Evolutionary conservation across 2,888 invertebrate species (phyloP), one percentile per base, ranked within the genome.

Genomic region (Phyllotreta cruciferae): DNA sequence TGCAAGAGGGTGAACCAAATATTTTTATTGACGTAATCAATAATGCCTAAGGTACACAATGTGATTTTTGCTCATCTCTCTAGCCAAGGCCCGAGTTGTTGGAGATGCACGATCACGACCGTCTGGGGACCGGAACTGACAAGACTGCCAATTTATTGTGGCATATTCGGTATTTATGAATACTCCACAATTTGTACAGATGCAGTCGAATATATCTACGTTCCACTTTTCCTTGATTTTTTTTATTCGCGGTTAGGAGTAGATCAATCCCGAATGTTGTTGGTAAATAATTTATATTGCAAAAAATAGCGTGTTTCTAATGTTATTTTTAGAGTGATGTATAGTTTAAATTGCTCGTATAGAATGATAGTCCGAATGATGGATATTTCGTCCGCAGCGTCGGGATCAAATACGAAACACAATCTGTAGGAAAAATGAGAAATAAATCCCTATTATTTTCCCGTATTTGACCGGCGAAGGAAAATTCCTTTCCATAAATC

Each of bases 81-180:
- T 39, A 56, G 64, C 63, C 60, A 42, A 56, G 52, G 44, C 56
- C 61, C 66, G 65, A 72, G 70, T 75, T 65, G 71, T 75, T 74
- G 72, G 72, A 73, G 71, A 79, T 78, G 78, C 79, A 79, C 73
- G 75, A 74, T 78, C 77, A 80, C 79, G 78, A 77, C 75, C 76
- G 73, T 73, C 79, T 71, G 71, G 80, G 80, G 79, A 79, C 73
- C 75, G 69, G 45, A 66, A 66, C 76, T 77, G 76, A 78, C 79
- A 78, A 74, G 75, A 77, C 76, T 75, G 73, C 75, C 76, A 79
- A 80, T 80, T 80, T 80, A 80, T 80, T 75, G 76, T 73, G 74
- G 75, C 78, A 78, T 78, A 72, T 75, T 64, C 72, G 74, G 74
- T 79, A 80, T 80, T 80, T 80, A 80, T 80, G 80, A 79, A 79